A percentile compares a stretch with the other conserved stretches of the same genome.
Conservation (phyloP, 1,140 invertebrate species). For the Diachasma alloeum region DNA sequence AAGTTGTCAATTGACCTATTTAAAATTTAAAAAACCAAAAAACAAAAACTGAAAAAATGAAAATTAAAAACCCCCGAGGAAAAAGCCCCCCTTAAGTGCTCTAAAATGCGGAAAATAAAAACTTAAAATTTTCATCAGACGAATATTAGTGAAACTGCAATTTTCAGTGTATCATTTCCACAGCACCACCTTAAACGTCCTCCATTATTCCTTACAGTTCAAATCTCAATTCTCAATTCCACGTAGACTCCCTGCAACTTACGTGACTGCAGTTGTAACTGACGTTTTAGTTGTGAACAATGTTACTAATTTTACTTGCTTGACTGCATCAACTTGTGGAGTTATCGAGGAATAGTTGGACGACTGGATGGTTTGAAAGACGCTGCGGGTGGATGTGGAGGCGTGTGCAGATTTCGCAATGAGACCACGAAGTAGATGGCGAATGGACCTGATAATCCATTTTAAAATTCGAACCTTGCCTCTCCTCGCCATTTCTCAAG, state of each 20-base stretch:
- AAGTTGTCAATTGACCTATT: too few species aligned
- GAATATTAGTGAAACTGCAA: too few species aligned
- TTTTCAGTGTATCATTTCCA: too few species aligned
- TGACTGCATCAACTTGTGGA: background rate
- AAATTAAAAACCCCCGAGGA: too few species aligned
- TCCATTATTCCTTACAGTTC: background rate
- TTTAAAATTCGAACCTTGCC: slow-evolving; percentile 13
- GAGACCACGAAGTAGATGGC: slow-evolving; percentile 5
- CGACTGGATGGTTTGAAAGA: slow-evolving; percentile 34
- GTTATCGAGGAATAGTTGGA: background rate
- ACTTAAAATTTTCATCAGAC: too few species aligned
- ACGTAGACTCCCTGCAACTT: background rate
- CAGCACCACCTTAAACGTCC: background rate
- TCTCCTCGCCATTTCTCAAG: background rate
- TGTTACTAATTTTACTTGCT: slow-evolving; percentile 9
- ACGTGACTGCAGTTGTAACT: background rate
- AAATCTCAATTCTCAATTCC: background rate
- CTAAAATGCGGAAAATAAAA: too few species aligned
- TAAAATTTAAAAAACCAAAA: too few species aligned
- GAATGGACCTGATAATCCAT: slow-evolving; percentile 17
- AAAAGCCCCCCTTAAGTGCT: too few species aligned
- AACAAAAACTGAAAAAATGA: too few species aligned
- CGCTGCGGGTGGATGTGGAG: slow-evolving; percentile 17
- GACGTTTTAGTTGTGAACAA: background rate
- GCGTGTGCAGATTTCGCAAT: slow-evolving; percentile 43